Base-by-base conservation (phyloP, 2,113 vertebrate species). In the Sylvia atricapilla region DNA sequence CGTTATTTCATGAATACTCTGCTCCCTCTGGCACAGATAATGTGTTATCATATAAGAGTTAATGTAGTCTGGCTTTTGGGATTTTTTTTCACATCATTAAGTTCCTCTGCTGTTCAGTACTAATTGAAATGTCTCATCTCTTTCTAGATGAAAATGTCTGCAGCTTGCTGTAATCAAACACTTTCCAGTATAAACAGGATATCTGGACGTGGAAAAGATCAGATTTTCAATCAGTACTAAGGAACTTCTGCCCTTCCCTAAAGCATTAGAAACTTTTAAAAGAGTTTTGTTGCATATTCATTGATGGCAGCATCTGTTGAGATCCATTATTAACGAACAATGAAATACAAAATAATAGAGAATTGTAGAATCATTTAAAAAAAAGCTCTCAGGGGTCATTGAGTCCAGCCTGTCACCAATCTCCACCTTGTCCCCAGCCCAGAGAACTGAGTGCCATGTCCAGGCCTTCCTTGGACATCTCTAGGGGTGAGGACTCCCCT, bases 121-220 rank as follows among this genome's bases (percentile, higher is more conserved):
- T 94, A 90, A 92, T 93, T 96, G 95, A 94, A 95, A 95, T 66
- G 63, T 86, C 85, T 95, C 86, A 90, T 88, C 64, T 77, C 70
- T 66, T 93, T 83, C 72, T 74, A 59, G 82, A 93, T 79, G 37
- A 90, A 92, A 94, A 74, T 70, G 60, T 88, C 90, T 94, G 88
- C 72, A 93, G 72, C 52, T 70, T 90, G 83, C 47, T 92, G 95
- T 94, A 97, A 95, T 97, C 92, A 96, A 95, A 95, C 68, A 86
- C 88, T 86, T 90, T 41, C 28, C 70, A 94, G 75, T 66, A 62
- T 70, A 95, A 96, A 94, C 83, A 94, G 76, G 72, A 84, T 80
- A 88, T 58, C 30, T 58, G 83, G 59, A 62, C 53, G 47, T 27
- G 58, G 94, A 58, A 88, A 90, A 94, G 55, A 92, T 63, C 14